phyloP scores from a whole-genome alignment of 2,888 invertebrate genomes.

The Axea sp. region DNA sequence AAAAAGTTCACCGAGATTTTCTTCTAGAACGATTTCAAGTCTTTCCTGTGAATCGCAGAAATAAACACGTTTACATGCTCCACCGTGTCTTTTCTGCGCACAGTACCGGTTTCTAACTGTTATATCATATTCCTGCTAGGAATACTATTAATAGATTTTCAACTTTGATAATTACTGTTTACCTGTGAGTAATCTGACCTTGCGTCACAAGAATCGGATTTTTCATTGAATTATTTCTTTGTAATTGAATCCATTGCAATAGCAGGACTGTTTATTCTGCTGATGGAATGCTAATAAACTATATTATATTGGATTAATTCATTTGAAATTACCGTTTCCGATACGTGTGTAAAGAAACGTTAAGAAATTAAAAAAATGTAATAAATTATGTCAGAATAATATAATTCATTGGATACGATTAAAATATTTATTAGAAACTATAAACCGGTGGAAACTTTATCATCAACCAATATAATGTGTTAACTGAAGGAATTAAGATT shows the following conservation, averaged over 20 bases:
- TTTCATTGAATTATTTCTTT: constrained; percentile 30
- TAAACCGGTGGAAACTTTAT: no score
- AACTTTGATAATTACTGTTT: constrained; percentile 52
- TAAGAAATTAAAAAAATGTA: not conserved
- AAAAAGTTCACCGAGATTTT: constrained; percentile 35
- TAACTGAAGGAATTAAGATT: no score
- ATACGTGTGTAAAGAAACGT: not conserved
- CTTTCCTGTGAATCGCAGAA: constrained; percentile 37
- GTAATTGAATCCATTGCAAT: constrained; percentile 29
- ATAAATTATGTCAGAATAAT: no score
- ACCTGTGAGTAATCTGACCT: constrained; percentile 43
- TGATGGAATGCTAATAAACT: constrained; percentile 2
- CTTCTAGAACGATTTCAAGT: constrained; percentile 6
- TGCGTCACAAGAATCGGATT: constrained; percentile 21
- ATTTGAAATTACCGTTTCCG: constrained; percentile 6
- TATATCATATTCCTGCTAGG: constrained; percentile 34
- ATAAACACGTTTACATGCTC: constrained; percentile 31
- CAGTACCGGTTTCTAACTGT: constrained; percentile 35
- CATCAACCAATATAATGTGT: no score
- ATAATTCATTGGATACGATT: no score
- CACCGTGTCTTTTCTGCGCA: constrained; percentile 9
- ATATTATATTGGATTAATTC: constrained; percentile 13
- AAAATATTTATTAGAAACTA: no score
- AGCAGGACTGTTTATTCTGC: constrained; percentile 23
- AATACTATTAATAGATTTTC: constrained; percentile 48